Evolutionary conservation across 2,113 vertebrate genomes (phyloP), one percentile per base, ranked within the genome.

Genomic region (Polyodon spathula): DNA sequence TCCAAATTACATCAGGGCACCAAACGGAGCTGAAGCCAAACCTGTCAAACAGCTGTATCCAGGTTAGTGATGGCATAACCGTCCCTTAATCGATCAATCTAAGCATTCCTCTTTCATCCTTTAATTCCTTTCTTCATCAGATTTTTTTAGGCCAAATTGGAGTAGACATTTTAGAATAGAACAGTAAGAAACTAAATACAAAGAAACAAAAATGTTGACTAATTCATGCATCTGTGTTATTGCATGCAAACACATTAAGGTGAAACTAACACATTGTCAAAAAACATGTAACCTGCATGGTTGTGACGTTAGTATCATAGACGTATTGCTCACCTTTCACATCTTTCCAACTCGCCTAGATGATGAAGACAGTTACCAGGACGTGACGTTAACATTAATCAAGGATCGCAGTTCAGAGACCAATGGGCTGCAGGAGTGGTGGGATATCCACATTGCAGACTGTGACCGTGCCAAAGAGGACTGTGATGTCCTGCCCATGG

Each of bases 1-100:
- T 68, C 95, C 95, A 2, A 91, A 88, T 70, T 98, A 93, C 67
- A 88, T 97, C 66, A 86, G 92, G 0, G 93, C 93, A 0, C 92
- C 94, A 40, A 93, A 86, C 0, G 90, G 92, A 50, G 89, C 90
- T 0, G 93, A 97, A 11, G 95, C 95, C 4, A 89, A 92, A 59
- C 93, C 95, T 0, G 91, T 95, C 56, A 79, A 76, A 70, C 90
- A 96, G 76, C 83, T 98, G 2, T 88, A 89, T 65, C 73, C 89
- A 70, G 79, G 95, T 97, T 54, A 67, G 81, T 60, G 12, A 43
- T 40, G 15, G 8, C 5, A n/a, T 50, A 14, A 5, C 54, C 2
- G 2, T 56, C 5, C 54, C 2, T 50, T n/a, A 50, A n/a, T n/a
- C n/a, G n/a, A n/a, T n/a, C n/a, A n/a, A n/a, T n/a, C n/a, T n/a